Evolutionary conservation across 2,113 vertebrate genomes (phyloP).

Genomic region (Collichthys lucidus): DNA sequence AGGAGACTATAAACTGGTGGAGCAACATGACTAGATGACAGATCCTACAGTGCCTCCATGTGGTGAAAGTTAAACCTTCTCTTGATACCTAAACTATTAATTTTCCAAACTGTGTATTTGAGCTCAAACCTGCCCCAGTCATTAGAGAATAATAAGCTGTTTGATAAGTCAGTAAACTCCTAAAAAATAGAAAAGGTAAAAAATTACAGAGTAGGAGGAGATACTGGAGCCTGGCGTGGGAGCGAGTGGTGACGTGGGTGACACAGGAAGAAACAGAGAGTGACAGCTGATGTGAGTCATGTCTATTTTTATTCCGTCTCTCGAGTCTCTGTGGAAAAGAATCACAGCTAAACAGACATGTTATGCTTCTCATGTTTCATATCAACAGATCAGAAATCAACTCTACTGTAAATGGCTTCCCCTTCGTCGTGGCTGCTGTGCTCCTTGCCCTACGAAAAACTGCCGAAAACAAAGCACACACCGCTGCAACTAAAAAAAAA

Average conservation of each 20-base stretch:
- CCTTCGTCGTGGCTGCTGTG: not conserved
- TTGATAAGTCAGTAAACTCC: not conserved
- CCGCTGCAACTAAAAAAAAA: conserved; percentile 35
- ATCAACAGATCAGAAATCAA: conserved; percentile 57
- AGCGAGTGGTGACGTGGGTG: conserved; percentile 37
- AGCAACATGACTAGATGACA: conserved; percentile 1
- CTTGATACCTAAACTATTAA: not conserved
- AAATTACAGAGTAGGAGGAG: not conserved
- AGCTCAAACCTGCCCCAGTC: not conserved
- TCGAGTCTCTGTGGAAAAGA: conserved; percentile 55
- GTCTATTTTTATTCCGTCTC: conserved; percentile 81
- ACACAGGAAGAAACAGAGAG: conserved; percentile 63
- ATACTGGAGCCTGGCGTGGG: conserved; percentile 1
- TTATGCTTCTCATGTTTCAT: conserved; percentile 52
- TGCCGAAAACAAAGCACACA: conserved; percentile 53
- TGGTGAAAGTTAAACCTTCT: conserved; percentile 45
- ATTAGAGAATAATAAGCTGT: not conserved
- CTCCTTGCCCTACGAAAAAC: conserved; percentile 29
- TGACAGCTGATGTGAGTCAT: conserved; percentile 79
- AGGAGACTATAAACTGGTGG: not conserved
- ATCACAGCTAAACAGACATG: conserved; percentile 61
- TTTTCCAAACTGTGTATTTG: not conserved
- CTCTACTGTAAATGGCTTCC: conserved; percentile 34
- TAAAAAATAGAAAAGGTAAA: conserved; percentile 7
- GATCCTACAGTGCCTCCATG: conserved; percentile 65